phyloP scores from a whole-genome alignment of 2,797 vertebrate species.

The Tapirus indicus region DNA sequence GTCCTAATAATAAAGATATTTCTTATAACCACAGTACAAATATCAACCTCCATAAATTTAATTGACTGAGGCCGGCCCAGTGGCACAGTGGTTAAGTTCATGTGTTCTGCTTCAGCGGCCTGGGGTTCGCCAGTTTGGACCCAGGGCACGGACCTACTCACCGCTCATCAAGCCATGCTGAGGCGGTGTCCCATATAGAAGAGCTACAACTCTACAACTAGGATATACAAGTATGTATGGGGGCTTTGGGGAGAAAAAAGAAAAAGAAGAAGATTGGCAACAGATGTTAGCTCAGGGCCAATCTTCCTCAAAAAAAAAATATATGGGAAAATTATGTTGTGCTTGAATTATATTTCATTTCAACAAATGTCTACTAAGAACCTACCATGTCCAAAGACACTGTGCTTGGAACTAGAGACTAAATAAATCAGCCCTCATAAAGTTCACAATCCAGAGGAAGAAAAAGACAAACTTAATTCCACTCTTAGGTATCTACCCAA shows the following conservation, averaged over 20 bases:
- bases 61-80: not conserved
- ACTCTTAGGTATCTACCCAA: not conserved
- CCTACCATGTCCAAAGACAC: not conserved
- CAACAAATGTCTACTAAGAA: not conserved
- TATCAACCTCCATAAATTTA: not conserved
- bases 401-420: not conserved
- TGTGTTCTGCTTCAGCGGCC: no score
- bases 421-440: not conserved
- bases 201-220: no score
- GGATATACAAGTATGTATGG: no score
- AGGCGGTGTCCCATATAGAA: no score
- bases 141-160: no score
- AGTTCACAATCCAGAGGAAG: not conserved
- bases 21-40: not conserved
- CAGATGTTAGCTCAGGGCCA: no score
- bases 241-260: no score
- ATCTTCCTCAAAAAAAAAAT: no score
- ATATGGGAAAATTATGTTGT: not conserved
- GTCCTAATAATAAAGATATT: not conserved
- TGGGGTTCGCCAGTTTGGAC: no score
- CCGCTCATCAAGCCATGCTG: no score
- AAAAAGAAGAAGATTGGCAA: no score
- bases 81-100: no score
- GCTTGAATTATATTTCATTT: constrained; percentile 4
- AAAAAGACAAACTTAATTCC: constrained; percentile 23